Percentiles rank a stretch among this genome's conserved stretches.
phyloP scores from a whole-genome alignment of 1,140 invertebrate species.

The Drosophila tristis region DNA sequence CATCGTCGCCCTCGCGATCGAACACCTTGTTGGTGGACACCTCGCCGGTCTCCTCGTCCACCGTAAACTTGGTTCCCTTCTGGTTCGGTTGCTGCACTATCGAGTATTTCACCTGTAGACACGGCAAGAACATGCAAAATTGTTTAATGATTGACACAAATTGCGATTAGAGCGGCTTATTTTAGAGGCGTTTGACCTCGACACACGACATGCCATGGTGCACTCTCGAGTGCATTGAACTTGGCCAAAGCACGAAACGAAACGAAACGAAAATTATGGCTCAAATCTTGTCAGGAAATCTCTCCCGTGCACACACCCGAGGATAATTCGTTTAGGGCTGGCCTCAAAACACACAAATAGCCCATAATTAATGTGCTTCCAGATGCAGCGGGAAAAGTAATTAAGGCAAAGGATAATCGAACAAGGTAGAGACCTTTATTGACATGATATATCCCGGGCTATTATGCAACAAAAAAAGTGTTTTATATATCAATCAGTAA shows the following conservation, averaged over 20 bases:
- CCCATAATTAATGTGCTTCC: constrained; percentile 47
- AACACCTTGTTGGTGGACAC: constrained; percentile 98
- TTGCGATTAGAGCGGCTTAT: constrained; percentile 36
- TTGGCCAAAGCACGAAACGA: constrained; percentile 38
- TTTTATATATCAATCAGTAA: too few species aligned
- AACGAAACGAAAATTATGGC: constrained; percentile 31
- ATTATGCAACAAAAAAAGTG: too few species aligned
- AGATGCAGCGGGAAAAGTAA: constrained; percentile 21
- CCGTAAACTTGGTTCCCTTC: constrained; percentile 97
- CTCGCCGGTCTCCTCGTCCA: constrained; percentile 97
- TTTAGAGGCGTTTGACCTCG: constrained; percentile 38
- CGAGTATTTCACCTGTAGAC: constrained; percentile 91
- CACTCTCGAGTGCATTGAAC: constrained; percentile 64
- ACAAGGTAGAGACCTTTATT: constrained; percentile 2
- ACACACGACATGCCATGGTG: constrained; percentile 41
- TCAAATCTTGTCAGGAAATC: constrained; percentile 63
- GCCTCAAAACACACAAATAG: constrained; percentile 53
- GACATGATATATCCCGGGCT: too few species aligned
- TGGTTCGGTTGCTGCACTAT: constrained; percentile 98
- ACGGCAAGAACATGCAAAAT: constrained; percentile 54
- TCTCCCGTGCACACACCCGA: constrained; percentile 14
- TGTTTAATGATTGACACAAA: constrained; percentile 65
- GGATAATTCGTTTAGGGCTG: constrained; percentile 62
- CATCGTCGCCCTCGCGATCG: constrained; percentile 97
- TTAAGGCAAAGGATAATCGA: constrained; percentile 32